Evolutionary conservation across 2,797 vertebrate genomes (phyloP).

Genomic region (Ctenopoma kingsleyae): DNA sequence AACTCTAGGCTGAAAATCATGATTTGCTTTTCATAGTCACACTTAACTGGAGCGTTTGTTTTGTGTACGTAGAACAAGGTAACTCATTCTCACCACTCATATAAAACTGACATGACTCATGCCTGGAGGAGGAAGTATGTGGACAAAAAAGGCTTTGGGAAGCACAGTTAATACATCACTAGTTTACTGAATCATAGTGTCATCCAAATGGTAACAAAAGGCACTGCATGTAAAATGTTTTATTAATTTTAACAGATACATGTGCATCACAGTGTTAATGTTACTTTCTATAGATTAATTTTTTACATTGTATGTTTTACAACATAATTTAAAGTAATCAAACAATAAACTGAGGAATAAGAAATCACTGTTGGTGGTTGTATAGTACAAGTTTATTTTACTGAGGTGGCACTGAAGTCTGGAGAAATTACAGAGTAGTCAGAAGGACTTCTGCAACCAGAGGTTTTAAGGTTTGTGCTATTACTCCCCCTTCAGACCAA

Average conservation of each 20-base stretch:
- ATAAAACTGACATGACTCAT: conserved; percentile 50
- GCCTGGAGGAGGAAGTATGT: conserved; percentile 48
- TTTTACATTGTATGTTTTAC: background rate
- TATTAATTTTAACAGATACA: conserved; percentile 16
- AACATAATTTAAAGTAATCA: background rate
- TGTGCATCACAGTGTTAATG: conserved; percentile 1
- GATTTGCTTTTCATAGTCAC: conserved; percentile 52
- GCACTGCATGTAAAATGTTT: background rate
- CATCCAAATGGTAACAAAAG: conserved; percentile 23
- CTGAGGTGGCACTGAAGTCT: background rate
- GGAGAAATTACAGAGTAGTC: conserved; percentile 23
- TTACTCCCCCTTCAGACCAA: background rate
- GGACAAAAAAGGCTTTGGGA: conserved; percentile 43
- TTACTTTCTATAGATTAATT: background rate
- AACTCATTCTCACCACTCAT: conserved; percentile 26
- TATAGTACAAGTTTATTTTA: background rate
- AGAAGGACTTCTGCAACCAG: conserved; percentile 18
- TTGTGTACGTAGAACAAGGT: conserved; percentile 38
- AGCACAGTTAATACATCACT: conserved; percentile 25
- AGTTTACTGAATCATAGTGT: conserved; percentile 48
- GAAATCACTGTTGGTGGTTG: background rate
- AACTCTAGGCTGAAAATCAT: conserved; percentile 44
- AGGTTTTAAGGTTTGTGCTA: conserved; percentile 4
- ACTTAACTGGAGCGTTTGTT: conserved; percentile 45
- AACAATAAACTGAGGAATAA: background rate